phyloP scores from a whole-genome alignment of 2,888 invertebrate genomes.

The Diploptera punctata region DNA sequence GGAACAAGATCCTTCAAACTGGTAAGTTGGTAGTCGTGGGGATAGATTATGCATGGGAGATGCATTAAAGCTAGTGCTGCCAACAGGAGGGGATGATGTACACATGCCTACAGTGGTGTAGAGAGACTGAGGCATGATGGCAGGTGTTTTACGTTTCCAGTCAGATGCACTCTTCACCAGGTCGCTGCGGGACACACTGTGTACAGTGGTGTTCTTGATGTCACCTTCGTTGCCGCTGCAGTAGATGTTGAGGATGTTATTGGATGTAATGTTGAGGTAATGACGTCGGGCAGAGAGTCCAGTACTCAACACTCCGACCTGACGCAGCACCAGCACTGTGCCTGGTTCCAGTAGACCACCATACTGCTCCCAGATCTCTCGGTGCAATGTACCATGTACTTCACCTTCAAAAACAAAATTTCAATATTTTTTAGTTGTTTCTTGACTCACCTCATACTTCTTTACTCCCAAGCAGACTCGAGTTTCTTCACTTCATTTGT shows the following conservation, averaged over 20 bases:
- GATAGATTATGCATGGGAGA: no score
- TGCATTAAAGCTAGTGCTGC: not conserved
- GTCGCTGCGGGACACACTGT: not conserved
- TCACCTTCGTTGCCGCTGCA: not conserved
- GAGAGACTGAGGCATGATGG: not conserved
- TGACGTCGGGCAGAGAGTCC: slow-evolving; percentile 45
- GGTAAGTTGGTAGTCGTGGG: no score
- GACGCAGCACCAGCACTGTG: slow-evolving; percentile 47
- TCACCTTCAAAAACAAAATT: slow-evolving; percentile 53
- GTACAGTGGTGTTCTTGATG: not conserved
- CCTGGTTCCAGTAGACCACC: slow-evolving; percentile 46
- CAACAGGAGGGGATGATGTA: not conserved
- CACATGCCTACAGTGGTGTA: not conserved
- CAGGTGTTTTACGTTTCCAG: not conserved
- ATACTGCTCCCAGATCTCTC: slow-evolving; percentile 53
- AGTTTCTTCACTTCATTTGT: no score
- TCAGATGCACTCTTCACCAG: not conserved
- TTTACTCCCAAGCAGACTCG: no score
- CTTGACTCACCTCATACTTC: no score
- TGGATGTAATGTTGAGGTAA: slow-evolving; percentile 48
- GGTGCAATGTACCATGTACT: slow-evolving; percentile 56
- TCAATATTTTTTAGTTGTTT: no score
- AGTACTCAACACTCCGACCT: slow-evolving; percentile 47
- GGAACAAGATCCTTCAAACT: no score
- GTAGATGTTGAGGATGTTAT: slow-evolving; percentile 47